These are phyloP conservation scores for Hippocampus guttulatus DNA, from an alignment of 2,113 vertebrate species.

Conservation along the genomic window DNA sequence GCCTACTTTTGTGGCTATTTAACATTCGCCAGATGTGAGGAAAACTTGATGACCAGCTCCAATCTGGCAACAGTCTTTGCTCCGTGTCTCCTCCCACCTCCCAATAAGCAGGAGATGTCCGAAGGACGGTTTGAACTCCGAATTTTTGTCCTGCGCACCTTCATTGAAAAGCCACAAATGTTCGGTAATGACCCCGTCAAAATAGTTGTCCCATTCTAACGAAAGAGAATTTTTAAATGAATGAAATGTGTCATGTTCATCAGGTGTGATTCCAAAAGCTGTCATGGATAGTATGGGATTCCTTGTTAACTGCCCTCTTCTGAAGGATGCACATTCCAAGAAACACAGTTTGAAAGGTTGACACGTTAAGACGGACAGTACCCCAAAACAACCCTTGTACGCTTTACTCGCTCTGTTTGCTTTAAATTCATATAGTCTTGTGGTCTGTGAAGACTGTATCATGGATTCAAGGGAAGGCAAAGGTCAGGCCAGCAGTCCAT, in stretches of 20 bases:
- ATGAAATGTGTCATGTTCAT: background rate
- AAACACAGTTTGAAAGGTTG: slow-evolving; percentile 80
- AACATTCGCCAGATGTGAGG: slow-evolving; percentile 67
- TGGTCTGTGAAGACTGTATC: slow-evolving; percentile 65
- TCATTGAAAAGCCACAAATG: slow-evolving; percentile 79
- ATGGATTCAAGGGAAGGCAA: slow-evolving; percentile 44
- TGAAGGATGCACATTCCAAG: slow-evolving; percentile 63
- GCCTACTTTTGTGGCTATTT: background rate
- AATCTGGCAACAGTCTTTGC: slow-evolving; percentile 86
- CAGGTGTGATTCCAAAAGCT: slow-evolving; percentile 80
- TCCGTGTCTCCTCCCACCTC: slow-evolving; percentile 83
- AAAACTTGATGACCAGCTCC: slow-evolving; percentile 87
- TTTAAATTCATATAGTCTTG: background rate
- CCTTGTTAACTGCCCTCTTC: slow-evolving; percentile 64
- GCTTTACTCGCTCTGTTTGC: background rate
- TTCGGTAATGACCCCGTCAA: slow-evolving; percentile 70
- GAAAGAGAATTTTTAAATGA: background rate
- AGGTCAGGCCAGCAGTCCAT: background rate
- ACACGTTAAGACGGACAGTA: background rate
- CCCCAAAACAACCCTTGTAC: background rate
- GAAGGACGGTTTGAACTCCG: slow-evolving; percentile 79
- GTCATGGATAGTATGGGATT: slow-evolving; percentile 79
- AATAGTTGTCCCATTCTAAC: too few relatives aligned
- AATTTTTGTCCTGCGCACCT: slow-evolving; percentile 74
- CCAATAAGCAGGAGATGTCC: slow-evolving; percentile 76